These are phyloP conservation scores for Hirudinaria manillensis DNA, from an alignment of 2,888 invertebrate species.

Conservation along the genomic window DNA sequence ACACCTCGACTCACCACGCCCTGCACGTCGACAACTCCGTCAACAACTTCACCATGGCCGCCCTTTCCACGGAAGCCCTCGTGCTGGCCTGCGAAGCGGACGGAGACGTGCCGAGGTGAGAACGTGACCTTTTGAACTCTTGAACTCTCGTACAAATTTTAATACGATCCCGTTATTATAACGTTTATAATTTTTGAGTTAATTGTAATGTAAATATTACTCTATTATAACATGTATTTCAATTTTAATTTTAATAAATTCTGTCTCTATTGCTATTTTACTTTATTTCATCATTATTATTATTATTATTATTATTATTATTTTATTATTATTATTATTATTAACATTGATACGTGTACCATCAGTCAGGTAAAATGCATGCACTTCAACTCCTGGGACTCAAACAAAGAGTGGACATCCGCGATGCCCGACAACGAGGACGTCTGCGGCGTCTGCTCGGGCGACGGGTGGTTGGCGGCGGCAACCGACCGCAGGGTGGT, in stretches of 20 bases:
- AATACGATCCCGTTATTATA: not conserved
- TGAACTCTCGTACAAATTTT: not conserved
- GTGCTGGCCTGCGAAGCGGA: conserved; percentile 64
- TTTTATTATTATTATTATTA: not conserved
- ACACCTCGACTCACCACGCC: conserved; percentile 78
- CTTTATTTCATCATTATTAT: no score
- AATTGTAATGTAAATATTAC: no score
- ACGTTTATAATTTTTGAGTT: not conserved
- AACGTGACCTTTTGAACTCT: conserved; percentile 33
- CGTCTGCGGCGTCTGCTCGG: conserved; percentile 59
- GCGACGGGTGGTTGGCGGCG: conserved; percentile 70
- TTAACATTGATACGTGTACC: not conserved
- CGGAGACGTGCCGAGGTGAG: conserved; percentile 31
- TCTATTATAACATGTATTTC: no score
- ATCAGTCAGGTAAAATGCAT: conserved; percentile 70
- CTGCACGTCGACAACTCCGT: conserved; percentile 79
- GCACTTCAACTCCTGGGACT: conserved; percentile 63
- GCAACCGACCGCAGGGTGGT: conserved; percentile 71
- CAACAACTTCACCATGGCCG: conserved; percentile 74
- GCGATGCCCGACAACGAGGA: conserved; percentile 74
- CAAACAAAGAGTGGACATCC: conserved; percentile 78
- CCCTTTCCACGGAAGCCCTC: conserved; percentile 72
- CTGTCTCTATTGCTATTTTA: no score
- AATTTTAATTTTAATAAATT: no score
- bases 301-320: no score